These are phyloP conservation scores for Ceratina calcarata DNA, from an alignment of 1,140 invertebrate species.

Conservation along the genomic window DNA sequence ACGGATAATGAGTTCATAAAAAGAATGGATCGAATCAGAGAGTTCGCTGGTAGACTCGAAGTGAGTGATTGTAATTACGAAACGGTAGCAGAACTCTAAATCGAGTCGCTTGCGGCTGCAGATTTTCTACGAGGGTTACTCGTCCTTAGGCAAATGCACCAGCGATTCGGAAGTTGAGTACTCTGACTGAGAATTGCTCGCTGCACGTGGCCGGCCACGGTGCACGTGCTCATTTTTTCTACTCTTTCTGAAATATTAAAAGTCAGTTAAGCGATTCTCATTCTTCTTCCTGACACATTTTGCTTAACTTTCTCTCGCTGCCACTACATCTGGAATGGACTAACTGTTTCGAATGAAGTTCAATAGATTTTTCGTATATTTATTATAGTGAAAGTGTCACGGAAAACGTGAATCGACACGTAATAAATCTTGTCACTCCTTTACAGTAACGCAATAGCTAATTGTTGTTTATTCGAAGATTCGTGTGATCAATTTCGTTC, in stretches of 20 bases:
- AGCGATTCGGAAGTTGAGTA: conserved; percentile 39
- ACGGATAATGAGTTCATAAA: too few species aligned
- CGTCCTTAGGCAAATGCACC: conserved; percentile 21
- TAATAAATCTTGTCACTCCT: too few species aligned
- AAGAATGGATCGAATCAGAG: conserved; percentile 19
- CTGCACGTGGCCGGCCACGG: neutral
- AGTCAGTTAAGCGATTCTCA: conserved; percentile 25
- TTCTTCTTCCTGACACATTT: neutral
- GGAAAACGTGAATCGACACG: too few species aligned
- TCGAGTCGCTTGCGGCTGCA: conserved; percentile 46
- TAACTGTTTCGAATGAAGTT: too few species aligned
- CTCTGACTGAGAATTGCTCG: conserved; percentile 8
- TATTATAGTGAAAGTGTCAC: too few species aligned
- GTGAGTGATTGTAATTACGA: conserved; percentile 74
- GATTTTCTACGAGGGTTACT: conserved; percentile 24
- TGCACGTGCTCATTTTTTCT: neutral
- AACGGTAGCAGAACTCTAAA: conserved; percentile 68
- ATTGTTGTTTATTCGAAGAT: too few species aligned
- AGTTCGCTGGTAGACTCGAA: conserved; percentile 39
- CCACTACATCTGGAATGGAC: too few species aligned
- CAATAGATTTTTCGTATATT: too few species aligned
- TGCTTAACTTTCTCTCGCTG: neutral
- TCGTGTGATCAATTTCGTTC: too few species aligned
- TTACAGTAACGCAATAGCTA: too few species aligned
- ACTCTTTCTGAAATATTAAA: conserved; percentile 34